Conservation (phyloP, 2,888 invertebrate species). For the Tribolium freemani region DNA sequence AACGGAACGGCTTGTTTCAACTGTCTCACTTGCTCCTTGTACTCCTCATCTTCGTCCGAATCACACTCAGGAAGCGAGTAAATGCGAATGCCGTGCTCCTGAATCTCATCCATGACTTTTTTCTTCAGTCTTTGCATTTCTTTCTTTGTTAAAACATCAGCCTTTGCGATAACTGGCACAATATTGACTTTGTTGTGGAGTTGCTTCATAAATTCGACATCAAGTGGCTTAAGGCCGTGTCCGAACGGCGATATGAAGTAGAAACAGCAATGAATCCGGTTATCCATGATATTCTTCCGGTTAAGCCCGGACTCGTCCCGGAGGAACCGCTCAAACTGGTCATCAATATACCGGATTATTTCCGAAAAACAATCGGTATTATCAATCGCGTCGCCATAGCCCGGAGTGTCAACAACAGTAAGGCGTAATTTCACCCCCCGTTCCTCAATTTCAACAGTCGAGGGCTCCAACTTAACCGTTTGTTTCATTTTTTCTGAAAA, state of each 20-base stretch:
- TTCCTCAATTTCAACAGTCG: constrained; percentile 97
- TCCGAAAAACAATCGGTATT: constrained; percentile 95
- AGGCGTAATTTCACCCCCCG: constrained; percentile 92
- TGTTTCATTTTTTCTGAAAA: constrained; percentile 87
- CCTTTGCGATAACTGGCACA: constrained; percentile 97
- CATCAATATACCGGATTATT: constrained; percentile 96
- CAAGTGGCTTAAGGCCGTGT: constrained; percentile 95
- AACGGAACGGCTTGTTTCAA: constrained; percentile 96
- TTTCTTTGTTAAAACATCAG: constrained; percentile 94
- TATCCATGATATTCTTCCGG: constrained; percentile 95
- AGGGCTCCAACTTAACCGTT: constrained; percentile 94
- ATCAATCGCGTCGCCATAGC: constrained; percentile 95
- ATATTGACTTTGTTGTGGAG: constrained; percentile 96
- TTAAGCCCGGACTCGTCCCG: constrained; percentile 96
- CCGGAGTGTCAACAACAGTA: constrained; percentile 96
- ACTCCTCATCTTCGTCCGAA: constrained; percentile 95
- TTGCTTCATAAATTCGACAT: constrained; percentile 97
- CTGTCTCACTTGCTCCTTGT: constrained; percentile 89
- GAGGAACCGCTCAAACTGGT: constrained; percentile 93
- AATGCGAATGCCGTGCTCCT: constrained; percentile 91
- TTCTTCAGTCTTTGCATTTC: constrained; percentile 90
- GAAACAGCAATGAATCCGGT: constrained; percentile 97
- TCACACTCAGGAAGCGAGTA: constrained; percentile 97
- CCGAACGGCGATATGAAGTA: constrained; percentile 98
- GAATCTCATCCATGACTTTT: constrained; percentile 92